Evolutionary conservation across 1,140 invertebrate species (phyloP), one percentile per base, ranked within the genome.

Genomic region (Brachionus rubens): DNA sequence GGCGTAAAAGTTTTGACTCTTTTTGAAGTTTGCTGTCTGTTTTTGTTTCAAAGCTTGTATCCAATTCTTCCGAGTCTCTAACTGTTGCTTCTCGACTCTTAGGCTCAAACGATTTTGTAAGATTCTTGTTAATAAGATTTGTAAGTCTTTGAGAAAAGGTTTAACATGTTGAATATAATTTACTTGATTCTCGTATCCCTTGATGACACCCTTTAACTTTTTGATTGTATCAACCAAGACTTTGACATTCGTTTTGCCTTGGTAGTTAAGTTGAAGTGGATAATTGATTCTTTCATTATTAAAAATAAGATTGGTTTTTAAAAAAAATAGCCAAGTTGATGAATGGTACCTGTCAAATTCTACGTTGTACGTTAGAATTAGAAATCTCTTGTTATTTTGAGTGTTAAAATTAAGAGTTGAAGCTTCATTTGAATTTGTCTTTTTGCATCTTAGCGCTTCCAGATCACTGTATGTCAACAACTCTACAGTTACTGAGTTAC

Each of bases 281-380:
- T 85, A 85, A 75, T 85, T 83, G 30, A 85, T 85, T 76, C 83
- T 85, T 75, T 40, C 68, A 78, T 56, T 28, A 46, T 56, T 56
- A 77, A 14, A 33, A 33, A 28, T n/a, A n/a, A n/a, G n/a, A n/a
- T n/a, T n/a, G n/a, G n/a, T n/a, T n/a, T 24, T 76, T 14, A 12
- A 72, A 43, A 24, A 16, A 47, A 76, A 28, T 48, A 0, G 26
- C 10, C 16, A 40, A 24, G n/a, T 19, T 47, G 40, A 26, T 54
- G 9, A 10, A 10, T 26, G 9, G 54, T 67, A 83, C 83, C 81
- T 82, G 77, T 84, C 83, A 83, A 85, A 85, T 77, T 85, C 83
- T 43, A 85, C 83, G 75, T 82, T 83, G 77, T 85, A 85, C 6
- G 82, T 85, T 7, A 85, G 77, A 24, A 85, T 85, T 21, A 85